A percentile compares a stretch with the other conserved stretches of the same genome.
phyloP scores from a whole-genome alignment of 2,888 invertebrate species.

The Zaprionus bogoriensis region DNA sequence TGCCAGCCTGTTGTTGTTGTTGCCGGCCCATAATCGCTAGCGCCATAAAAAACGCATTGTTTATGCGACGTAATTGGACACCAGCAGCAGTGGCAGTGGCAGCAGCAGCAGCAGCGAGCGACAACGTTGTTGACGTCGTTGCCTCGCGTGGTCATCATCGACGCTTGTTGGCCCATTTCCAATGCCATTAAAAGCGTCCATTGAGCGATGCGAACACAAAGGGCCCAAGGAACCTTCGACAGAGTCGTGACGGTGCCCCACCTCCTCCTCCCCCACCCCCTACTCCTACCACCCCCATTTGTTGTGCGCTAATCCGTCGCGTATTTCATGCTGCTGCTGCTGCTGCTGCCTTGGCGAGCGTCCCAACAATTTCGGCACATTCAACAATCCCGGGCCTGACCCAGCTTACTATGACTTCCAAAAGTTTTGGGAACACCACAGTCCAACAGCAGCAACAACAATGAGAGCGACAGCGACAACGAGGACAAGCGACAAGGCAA shows the following conservation, averaged over 20 bases:
- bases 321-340: slow-evolving; percentile 64
- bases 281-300: slow-evolving; percentile 23
- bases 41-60: slow-evolving; percentile 76
- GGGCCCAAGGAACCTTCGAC: slow-evolving; percentile 10
- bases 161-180: slow-evolving; percentile 59
- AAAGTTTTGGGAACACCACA: slow-evolving; percentile 18
- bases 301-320: slow-evolving; percentile 71
- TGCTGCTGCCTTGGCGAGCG: slow-evolving; percentile 54
- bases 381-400: slow-evolving; percentile 30
- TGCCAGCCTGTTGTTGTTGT: slow-evolving; percentile 11
- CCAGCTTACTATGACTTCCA: slow-evolving; percentile 50
- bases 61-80: slow-evolving; percentile 78
- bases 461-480: background rate
- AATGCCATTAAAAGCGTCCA: slow-evolving; percentile 73
- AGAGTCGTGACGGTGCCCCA: background rate
- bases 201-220: slow-evolving; percentile 61
- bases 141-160: slow-evolving; percentile 51
- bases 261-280: background rate
- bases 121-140: slow-evolving; percentile 26
- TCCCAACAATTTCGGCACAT: slow-evolving; percentile 33
- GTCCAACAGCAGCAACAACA: background rate
- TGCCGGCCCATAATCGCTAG: slow-evolving; percentile 64
- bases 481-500: slow-evolving; percentile 18
- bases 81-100: slow-evolving; percentile 30
- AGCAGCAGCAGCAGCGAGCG: background rate